phyloP scores from a whole-genome alignment of 2,888 invertebrate genomes.

The Cheilosia scutellata region DNA sequence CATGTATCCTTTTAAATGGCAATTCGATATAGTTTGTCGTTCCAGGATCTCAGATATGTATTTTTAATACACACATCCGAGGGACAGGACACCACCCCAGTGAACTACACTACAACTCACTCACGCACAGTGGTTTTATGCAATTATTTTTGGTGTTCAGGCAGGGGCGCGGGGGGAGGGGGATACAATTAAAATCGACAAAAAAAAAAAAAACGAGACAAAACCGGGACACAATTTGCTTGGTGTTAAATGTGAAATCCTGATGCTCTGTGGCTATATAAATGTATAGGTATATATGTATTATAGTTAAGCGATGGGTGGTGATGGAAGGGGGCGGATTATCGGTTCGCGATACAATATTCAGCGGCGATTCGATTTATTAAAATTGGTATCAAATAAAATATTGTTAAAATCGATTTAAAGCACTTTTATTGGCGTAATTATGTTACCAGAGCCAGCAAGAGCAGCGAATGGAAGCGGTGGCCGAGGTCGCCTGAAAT shows the following conservation, averaged over 20 bases:
- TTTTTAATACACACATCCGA: conserved; percentile 64
- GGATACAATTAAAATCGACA: conserved; percentile 65
- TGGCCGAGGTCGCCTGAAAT: conserved; percentile 38
- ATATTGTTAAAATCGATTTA: conserved; percentile 76
- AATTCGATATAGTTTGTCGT: conserved; percentile 75
- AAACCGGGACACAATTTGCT: conserved; percentile 73
- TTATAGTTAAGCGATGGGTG: background rate
- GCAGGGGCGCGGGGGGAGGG: background rate
- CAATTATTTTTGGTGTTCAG: conserved; percentile 69
- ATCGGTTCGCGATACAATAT: conserved; percentile 44
- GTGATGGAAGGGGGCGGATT: conserved; percentile 2
- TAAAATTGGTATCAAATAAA: conserved; percentile 76
- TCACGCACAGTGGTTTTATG: conserved; percentile 74
- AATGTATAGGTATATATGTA: no score
- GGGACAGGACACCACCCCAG: conserved; percentile 11
- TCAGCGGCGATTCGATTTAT: conserved; percentile 71
- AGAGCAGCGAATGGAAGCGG: background rate
- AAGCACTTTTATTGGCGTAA: conserved; percentile 75
- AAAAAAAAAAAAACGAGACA: conserved; percentile 54
- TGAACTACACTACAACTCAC: conserved; percentile 47
- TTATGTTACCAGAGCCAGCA: conserved; percentile 70
- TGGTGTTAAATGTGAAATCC: conserved; percentile 73
- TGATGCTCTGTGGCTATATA: conserved; percentile 64
- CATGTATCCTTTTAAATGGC: conserved; percentile 75
- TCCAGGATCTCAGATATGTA: conserved; percentile 71